These are phyloP conservation scores for Oncorhynchus keta DNA, from an alignment of 2,113 vertebrate genomes.

Conservation along the genomic window DNA sequence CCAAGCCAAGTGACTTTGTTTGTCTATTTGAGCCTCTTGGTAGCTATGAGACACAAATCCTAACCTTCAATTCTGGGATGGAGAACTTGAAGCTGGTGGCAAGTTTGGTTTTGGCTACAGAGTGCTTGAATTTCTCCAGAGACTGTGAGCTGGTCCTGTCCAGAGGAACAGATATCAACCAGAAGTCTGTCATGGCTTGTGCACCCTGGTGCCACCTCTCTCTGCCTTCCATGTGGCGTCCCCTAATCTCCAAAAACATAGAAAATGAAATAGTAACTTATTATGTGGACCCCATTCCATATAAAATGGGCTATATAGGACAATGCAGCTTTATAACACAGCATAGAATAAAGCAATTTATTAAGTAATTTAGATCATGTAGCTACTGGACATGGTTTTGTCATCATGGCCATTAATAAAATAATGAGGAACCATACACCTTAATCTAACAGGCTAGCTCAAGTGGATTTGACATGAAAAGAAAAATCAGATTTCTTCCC, in stretches of 20 bases:
- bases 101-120: conserved; percentile 81
- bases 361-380: too few relatives aligned
- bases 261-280: background rate
- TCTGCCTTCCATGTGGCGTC: background rate
- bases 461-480: too few relatives aligned
- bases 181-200: conserved; percentile 84
- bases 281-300: too few relatives aligned
- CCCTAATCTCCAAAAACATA: conserved; percentile 15
- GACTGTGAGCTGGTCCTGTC: conserved; percentile 86
- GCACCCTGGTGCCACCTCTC: conserved; percentile 9
- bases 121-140: conserved; percentile 84
- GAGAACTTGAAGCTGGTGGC: conserved; percentile 84
- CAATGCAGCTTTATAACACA: too few relatives aligned
- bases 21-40: background rate
- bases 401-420: too few relatives aligned
- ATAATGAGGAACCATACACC: too few relatives aligned
- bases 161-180: conserved; percentile 90
- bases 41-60: background rate
- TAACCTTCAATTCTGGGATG: conserved; percentile 95
- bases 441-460: too few relatives aligned
- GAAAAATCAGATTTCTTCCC: too few relatives aligned
- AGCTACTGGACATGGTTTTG: too few relatives aligned
- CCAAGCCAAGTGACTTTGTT: background rate
- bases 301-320: too few relatives aligned
- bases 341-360: too few relatives aligned